These are phyloP conservation scores for Danionella cerebrum DNA, from an alignment of 2,113 vertebrate genomes.

Conservation along the genomic window DNA sequence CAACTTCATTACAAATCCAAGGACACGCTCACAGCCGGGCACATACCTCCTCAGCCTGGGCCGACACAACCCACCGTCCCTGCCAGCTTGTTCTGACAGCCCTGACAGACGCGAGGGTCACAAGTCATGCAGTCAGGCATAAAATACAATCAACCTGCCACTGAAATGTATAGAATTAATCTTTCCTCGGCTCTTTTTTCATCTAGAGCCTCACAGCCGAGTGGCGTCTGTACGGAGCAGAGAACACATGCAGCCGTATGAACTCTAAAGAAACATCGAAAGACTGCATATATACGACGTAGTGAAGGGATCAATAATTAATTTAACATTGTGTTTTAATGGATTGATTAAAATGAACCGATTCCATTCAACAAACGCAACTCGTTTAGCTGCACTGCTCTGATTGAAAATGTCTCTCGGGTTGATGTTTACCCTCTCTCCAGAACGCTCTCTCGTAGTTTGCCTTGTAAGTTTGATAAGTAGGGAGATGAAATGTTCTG, in stretches of 20 bases:
- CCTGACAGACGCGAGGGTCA: conserved; percentile 18
- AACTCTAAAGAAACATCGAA: conserved; percentile 1
- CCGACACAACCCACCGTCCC: conserved; percentile 9
- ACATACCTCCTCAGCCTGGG: conserved; percentile 28
- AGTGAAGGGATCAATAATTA: conserved; percentile 48
- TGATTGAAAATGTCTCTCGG: background rate
- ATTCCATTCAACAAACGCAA: conserved; percentile 38
- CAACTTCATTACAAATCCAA: conserved; percentile 49
- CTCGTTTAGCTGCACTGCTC: background rate
- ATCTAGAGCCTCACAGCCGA: conserved; percentile 12
- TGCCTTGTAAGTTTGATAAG: conserved; percentile 13
- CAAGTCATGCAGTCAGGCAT: conserved; percentile 23
- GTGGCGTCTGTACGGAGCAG: conserved; percentile 25
- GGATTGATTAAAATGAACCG: conserved; percentile 53
- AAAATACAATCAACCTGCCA: conserved; percentile 31
- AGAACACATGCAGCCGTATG: background rate
- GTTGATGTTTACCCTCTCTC: background rate
- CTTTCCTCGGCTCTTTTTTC: conserved; percentile 27
- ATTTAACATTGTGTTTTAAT: conserved; percentile 60
- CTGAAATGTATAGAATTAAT: conserved; percentile 31
- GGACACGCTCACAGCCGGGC: conserved; percentile 33
- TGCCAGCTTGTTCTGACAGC: conserved; percentile 28
- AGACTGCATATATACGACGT: background rate
- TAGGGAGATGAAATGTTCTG: background rate
- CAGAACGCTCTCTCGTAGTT: conserved; percentile 2